Conservation (phyloP, 1,140 invertebrate genomes). For the Drosophila pectinifera region DNA sequence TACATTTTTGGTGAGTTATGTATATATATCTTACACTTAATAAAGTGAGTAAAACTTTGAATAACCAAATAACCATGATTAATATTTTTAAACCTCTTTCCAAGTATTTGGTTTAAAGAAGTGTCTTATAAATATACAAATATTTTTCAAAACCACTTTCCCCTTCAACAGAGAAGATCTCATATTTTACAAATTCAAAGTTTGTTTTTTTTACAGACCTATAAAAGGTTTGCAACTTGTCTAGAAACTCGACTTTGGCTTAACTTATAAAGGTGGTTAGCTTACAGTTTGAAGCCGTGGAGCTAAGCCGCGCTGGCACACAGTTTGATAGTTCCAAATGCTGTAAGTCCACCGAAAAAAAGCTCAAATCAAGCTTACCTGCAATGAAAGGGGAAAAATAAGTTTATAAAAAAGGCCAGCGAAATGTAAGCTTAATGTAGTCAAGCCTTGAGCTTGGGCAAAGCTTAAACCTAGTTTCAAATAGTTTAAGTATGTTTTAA, state of each 20-base stretch:
- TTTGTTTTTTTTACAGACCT: not conserved
- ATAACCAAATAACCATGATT: no score
- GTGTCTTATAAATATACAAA: no score
- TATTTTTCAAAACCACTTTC: no score
- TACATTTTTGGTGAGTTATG: no score
- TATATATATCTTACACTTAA: no score
- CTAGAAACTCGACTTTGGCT: not conserved
- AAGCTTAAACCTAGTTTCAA: slow-evolving; percentile 2
- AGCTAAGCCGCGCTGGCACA: not conserved
- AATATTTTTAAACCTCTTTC: no score
- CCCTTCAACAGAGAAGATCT: no score
- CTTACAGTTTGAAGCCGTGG: slow-evolving; percentile 17
- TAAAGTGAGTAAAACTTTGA: no score
- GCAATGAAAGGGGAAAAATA: slow-evolving; percentile 20
- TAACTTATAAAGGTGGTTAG: not conserved
- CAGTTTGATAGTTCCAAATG: slow-evolving; percentile 12
- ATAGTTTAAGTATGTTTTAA: not conserved
- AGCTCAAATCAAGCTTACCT: slow-evolving; percentile 43
- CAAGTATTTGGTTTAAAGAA: no score
- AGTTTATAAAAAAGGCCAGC: not conserved
- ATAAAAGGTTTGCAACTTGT: slow-evolving; percentile 1
- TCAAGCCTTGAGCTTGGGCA: not conserved
- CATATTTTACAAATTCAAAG: not conserved
- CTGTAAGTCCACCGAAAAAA: slow-evolving; percentile 2
- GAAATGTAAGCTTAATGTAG: slow-evolving; percentile 3